A percentile compares a stretch with the other conserved stretches of the same genome.
phyloP scores from a whole-genome alignment of 1,140 invertebrate genomes.

The Scaptomyza graminum region DNA sequence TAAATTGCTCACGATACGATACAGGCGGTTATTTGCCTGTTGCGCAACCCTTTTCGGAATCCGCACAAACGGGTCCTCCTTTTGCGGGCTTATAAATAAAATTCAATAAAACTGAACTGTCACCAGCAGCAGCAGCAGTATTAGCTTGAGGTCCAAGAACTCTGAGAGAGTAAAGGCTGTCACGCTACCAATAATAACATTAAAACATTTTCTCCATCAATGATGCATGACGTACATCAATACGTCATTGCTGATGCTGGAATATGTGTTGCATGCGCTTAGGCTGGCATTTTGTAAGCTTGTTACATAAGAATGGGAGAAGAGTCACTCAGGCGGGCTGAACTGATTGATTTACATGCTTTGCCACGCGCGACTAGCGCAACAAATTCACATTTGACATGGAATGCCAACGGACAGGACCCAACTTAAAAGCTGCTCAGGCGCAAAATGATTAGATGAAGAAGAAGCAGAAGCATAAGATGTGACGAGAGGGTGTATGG shows the following conservation, averaged over 20 bases:
- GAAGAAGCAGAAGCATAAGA: background rate
- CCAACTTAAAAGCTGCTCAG: conserved; percentile 21
- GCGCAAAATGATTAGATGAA: conserved; percentile 41
- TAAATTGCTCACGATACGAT: conserved; percentile 29
- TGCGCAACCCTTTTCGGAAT: conserved; percentile 50
- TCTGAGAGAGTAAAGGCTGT: background rate
- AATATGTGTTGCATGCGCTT: conserved; percentile 50
- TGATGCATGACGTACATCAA: conserved; percentile 78
- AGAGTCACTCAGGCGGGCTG: conserved; percentile 31
- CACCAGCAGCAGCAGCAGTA: conserved; percentile 51
- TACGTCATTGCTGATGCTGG: conserved; percentile 52
- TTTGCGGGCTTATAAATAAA: conserved; percentile 52
- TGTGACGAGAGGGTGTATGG: background rate
- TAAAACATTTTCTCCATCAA: conserved; percentile 80
- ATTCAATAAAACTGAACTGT: conserved; percentile 78
- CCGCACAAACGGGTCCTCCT: conserved; percentile 7
- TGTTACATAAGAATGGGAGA: conserved; percentile 20
- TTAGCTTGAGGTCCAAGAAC: conserved; percentile 8
- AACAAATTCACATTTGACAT: conserved; percentile 63
- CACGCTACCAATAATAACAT: conserved; percentile 70
- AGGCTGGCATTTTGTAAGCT: conserved; percentile 51
- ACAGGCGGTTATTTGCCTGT: no score
- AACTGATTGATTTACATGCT: conserved; percentile 79
- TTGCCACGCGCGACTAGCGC: conserved; percentile 58
- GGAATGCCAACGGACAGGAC: conserved; percentile 53